These are phyloP conservation scores for Brienomyrus brachyistius DNA, from an alignment of 2,113 vertebrate species.

Conservation along the genomic window DNA sequence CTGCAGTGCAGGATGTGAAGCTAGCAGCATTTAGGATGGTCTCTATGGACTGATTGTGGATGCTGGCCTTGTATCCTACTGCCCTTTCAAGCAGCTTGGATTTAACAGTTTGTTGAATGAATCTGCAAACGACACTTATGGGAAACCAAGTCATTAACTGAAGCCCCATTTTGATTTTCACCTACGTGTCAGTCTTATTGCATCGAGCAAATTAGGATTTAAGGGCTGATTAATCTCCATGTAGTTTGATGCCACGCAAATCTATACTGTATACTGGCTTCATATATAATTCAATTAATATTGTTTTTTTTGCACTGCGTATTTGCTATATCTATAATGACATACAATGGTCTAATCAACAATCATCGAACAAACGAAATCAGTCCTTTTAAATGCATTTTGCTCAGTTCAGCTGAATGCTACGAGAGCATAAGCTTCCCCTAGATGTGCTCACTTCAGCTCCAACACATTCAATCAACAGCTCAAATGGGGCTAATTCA, in stretches of 20 bases:
- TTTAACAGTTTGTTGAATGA: neutral
- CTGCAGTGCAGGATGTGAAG: neutral
- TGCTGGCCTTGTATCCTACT: neutral
- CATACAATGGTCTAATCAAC: neutral
- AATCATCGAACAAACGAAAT: neutral
- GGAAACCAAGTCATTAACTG: neutral
- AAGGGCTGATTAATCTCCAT: neutral
- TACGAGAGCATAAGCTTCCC: neutral
- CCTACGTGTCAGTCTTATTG: neutral
- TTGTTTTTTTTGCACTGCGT: neutral
- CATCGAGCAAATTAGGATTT: neutral
- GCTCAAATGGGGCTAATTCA: neutral
- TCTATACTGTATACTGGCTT: neutral
- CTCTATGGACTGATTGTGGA: neutral
- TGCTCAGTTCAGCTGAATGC: neutral
- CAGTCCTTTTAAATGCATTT: neutral
- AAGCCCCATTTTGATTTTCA: neutral
- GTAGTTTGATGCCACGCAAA: neutral
- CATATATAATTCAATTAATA: neutral
- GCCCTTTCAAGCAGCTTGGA: neutral
- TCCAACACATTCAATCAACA: neutral
- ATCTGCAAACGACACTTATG: neutral
- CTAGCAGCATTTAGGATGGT: neutral
- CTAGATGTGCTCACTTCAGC: neutral
- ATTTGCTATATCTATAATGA: neutral